These are phyloP conservation scores for Tiliacea aurago DNA, from an alignment of 2,888 invertebrate genomes.

Conservation along the genomic window DNA sequence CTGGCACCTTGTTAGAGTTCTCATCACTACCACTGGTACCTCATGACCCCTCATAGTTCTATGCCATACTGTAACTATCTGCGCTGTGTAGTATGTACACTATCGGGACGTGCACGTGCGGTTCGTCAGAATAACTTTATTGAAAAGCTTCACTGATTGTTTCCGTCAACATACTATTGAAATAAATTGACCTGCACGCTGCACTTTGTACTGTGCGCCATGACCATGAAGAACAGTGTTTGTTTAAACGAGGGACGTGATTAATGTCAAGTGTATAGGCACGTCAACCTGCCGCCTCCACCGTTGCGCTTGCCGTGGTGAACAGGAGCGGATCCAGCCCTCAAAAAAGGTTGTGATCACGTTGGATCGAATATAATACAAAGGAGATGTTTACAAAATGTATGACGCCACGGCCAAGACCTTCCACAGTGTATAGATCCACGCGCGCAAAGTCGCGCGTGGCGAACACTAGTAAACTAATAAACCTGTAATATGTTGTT, in stretches of 20 bases:
- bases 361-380: no score
- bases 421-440: no score
- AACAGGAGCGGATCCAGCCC: no score
- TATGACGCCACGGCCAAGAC: no score
- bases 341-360: no score
- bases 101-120: neutral
- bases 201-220: neutral
- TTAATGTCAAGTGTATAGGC: neutral
- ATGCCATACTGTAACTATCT: neutral
- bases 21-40: neutral
- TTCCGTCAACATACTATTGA: constrained; percentile 5
- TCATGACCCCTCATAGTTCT: neutral
- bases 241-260: neutral
- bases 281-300: neutral
- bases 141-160: constrained; percentile 3
- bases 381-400: no score
- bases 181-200: constrained; percentile 5
- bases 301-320: neutral
- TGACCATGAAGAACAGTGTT: neutral
- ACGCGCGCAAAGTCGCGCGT: no score
- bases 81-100: neutral
- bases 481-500: no score
- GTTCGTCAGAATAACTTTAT: neutral
- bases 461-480: no score
- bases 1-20: neutral